Conservation (phyloP, 2,113 vertebrate genomes). For the Eolophus roseicapilla region DNA sequence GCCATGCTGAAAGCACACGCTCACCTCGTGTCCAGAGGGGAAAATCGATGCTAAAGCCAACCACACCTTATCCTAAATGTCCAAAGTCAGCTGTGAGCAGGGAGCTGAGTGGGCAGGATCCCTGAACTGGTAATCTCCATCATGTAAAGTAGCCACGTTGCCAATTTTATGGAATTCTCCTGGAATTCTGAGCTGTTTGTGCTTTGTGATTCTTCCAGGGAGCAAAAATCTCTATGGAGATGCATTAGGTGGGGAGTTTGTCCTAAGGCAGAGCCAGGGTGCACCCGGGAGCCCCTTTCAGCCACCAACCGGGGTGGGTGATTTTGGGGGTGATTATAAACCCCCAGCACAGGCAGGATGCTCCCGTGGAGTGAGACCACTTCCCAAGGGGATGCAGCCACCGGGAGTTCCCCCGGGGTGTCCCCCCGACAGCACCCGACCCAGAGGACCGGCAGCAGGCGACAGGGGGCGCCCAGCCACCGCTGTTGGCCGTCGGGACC, state of each 20-base stretch:
- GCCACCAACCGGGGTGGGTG: fast-evolving
- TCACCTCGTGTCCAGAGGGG: fast-evolving
- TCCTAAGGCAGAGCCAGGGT: fast-evolving
- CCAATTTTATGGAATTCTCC: neutral
- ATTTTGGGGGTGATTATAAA: neutral
- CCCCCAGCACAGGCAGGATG: fast-evolving
- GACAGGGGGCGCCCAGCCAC: slow-evolving; percentile 52
- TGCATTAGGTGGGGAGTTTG: fast-evolving
- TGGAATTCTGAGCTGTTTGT: no score
- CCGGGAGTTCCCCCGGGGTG: no score
- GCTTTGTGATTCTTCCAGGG: neutral
- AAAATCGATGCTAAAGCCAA: neutral
- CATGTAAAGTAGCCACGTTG: fast-evolving
- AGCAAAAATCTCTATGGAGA: neutral
- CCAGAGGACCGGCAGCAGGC: neutral
- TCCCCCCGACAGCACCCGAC: neutral
- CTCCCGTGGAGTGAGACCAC: no score
- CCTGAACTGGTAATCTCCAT: no score
- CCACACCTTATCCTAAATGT: fast-evolving
- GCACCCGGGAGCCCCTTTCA: neutral
- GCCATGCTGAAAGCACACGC: fast-evolving
- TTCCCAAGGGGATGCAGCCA: neutral
- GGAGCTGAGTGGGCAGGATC: neutral
- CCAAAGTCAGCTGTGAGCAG: fast-evolving
- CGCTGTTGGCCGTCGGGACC: neutral